Evolutionary conservation across 2,888 invertebrate genomes (phyloP).

Genomic region (Calliscelio sp.): DNA sequence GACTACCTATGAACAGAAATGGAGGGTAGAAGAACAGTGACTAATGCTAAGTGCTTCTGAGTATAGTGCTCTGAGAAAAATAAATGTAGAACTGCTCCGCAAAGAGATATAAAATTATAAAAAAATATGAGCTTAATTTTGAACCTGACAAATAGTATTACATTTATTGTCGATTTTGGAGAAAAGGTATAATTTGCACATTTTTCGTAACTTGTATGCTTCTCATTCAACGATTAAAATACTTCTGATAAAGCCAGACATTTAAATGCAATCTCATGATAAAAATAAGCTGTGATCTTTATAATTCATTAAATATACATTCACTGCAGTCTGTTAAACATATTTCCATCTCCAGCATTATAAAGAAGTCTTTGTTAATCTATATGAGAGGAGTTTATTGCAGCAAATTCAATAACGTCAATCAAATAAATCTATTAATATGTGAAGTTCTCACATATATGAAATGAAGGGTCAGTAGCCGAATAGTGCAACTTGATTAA

Average conservation of each 20-base stretch:
- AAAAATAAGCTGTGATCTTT: neutral
- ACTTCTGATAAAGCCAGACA: neutral
- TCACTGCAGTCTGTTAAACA: neutral
- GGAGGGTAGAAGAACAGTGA: too few relatives aligned
- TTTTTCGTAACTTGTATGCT: too few relatives aligned
- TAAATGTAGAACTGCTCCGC: too few relatives aligned
- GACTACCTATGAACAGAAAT: too few relatives aligned
- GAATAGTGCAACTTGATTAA: constrained; percentile 32
- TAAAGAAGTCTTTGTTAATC: constrained; percentile 7
- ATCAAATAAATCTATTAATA: constrained; percentile 42
- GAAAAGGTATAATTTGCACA: too few relatives aligned
- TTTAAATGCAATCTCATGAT: neutral
- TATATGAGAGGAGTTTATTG: constrained; percentile 17
- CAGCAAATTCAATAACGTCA: constrained; percentile 41
- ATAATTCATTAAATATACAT: constrained; percentile 26
- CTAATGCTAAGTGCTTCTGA: too few relatives aligned
- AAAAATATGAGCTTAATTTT: too few relatives aligned
- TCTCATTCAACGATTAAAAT: too few relatives aligned
- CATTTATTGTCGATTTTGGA: too few relatives aligned
- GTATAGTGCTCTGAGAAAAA: too few relatives aligned
- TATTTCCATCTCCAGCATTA: constrained; percentile 5
- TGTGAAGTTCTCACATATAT: constrained; percentile 3
- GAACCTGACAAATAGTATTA: too few relatives aligned
- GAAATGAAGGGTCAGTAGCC: constrained; percentile 35
- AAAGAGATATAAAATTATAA: too few relatives aligned